Conservation (phyloP, 2,113 vertebrate genomes). For the Coptodon bakossiorum region DNA sequence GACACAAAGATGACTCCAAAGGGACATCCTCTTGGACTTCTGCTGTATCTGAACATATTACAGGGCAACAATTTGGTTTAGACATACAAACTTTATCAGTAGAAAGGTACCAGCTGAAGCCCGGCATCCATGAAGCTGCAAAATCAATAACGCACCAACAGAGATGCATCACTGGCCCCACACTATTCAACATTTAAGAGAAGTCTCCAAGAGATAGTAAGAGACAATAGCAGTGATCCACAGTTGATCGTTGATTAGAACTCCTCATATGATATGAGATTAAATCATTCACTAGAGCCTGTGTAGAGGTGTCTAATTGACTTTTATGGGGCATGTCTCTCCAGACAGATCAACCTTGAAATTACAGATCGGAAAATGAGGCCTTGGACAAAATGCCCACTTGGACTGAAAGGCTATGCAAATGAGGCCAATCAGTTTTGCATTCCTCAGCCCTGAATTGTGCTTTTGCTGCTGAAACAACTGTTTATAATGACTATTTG, state of each 20-base stretch:
- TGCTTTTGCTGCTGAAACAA: not conserved
- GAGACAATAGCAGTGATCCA: not conserved
- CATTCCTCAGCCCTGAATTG: not conserved
- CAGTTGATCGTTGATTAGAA: conserved; percentile 1
- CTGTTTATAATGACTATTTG: not conserved
- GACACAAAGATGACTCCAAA: not conserved
- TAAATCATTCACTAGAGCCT: conserved; percentile 18
- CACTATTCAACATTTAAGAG: not conserved
- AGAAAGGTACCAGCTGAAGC: not conserved
- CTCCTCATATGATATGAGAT: not conserved
- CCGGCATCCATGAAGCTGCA: not conserved
- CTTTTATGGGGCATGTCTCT: conserved; percentile 26
- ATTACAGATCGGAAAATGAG: conserved; percentile 8
- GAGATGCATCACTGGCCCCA: not conserved
- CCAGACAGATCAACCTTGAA: conserved; percentile 31
- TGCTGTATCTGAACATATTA: not conserved
- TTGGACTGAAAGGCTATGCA: not conserved
- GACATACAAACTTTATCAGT: not conserved
- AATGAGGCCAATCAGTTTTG: not conserved
- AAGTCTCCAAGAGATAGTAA: not conserved
- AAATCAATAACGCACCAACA: not conserved
- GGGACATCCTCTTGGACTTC: not conserved
- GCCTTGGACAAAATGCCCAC: conserved; percentile 16
- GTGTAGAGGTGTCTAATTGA: conserved; percentile 12
- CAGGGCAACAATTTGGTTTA: not conserved